phyloP scores from a whole-genome alignment of 2,113 vertebrate genomes.

The Ovis aries region ARS-UI_Ramb_v3.0 NC_056072.1:13386501-13387000 shows the following conservation, averaged over 20 bases:
- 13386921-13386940: not conserved
- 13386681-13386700: not conserved
- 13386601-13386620: not conserved
- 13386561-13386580: not conserved
- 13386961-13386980: not conserved
- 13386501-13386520: not conserved
- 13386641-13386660: not conserved
- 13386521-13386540: not conserved
- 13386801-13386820: not conserved
- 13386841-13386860: not conserved
- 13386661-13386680: not conserved
- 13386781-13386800: not conserved
- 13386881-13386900: conserved; percentile 34
- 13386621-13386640: not conserved
- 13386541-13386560: not conserved
- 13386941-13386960: not conserved
- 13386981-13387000: not conserved
- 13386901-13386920: conserved; percentile 29
- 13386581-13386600: not conserved
- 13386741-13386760: not conserved
- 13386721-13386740: not conserved
- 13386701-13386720: not conserved
- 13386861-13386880: not conserved
- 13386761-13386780: not conserved
- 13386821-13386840: not conserved